These are phyloP conservation scores for Loris lydekkerianus DNA, from an alignment of 2,797 vertebrate genomes.

Conservation along the genomic window DNA sequence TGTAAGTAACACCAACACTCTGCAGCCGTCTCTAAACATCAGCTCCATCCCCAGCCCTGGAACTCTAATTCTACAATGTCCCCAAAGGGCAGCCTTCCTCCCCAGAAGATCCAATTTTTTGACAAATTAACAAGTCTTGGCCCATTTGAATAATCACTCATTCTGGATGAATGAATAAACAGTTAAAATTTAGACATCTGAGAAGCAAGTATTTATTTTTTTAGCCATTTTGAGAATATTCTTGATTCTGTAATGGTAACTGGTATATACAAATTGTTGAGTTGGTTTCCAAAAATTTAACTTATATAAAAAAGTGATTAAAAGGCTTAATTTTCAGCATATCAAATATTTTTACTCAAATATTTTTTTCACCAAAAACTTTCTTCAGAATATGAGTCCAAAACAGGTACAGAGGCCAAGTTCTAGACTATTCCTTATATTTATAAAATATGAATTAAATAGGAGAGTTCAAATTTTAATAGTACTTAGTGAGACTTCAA, in stretches of 20 bases:
- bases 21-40: not conserved
- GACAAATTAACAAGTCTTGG: not conserved
- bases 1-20: not conserved
- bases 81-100: not conserved
- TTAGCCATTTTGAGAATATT: not conserved
- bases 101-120: not conserved
- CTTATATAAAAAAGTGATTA: not conserved
- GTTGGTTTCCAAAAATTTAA: conserved; percentile 33
- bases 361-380: conserved; percentile 56
- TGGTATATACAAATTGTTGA: not conserved
- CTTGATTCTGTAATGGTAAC: conserved; percentile 32
- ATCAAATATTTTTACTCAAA: conserved; percentile 59
- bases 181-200: not conserved
- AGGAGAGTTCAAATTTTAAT: conserved; percentile 77
- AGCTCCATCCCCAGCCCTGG: too few species aligned
- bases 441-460: conserved; percentile 75
- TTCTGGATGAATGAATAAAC: not conserved
- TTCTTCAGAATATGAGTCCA: conserved; percentile 56
- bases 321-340: conserved; percentile 1
- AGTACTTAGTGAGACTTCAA: conserved; percentile 69
- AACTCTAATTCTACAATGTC: not conserved
- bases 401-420: conserved; percentile 71
- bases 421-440: conserved; percentile 75
- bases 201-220: conserved; percentile 25
- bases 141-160: not conserved